Evolutionary conservation across 2,888 invertebrate species (phyloP).

Genomic region (Corythucha ciliata): DNA sequence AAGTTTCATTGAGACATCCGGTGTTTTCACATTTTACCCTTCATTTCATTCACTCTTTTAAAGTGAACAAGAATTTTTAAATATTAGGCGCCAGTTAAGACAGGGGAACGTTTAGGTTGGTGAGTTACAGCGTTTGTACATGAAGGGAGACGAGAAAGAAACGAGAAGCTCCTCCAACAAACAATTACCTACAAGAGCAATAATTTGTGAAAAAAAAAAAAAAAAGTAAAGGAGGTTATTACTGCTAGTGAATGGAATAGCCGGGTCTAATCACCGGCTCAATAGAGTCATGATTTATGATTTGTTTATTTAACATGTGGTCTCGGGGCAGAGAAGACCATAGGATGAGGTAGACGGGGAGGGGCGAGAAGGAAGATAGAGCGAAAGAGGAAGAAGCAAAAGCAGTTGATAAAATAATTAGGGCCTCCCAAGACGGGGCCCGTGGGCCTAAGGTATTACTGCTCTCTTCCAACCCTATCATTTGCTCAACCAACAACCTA

Average conservation of each 20-base stretch:
- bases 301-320: conserved; percentile 34
- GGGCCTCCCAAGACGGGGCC: conserved; percentile 33
- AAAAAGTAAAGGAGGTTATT: conserved; percentile 17
- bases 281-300: conserved; percentile 34
- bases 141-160: too few relatives aligned
- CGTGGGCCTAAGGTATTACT: conserved; percentile 18
- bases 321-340: conserved; percentile 12
- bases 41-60: too few relatives aligned
- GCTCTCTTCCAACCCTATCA: conserved; percentile 21
- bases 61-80: too few relatives aligned
- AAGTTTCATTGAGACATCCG: too few relatives aligned
- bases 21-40: too few relatives aligned
- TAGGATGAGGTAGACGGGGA: neutral
- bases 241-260: conserved; percentile 15
- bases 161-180: too few relatives aligned
- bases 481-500: conserved; percentile 27
- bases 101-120: too few relatives aligned
- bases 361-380: conserved; percentile 2
- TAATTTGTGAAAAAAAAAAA: too few relatives aligned
- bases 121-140: too few relatives aligned
- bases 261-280: conserved; percentile 28
- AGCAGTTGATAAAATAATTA: conserved; percentile 36
- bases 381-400: conserved; percentile 3
- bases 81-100: too few relatives aligned
- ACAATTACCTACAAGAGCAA: too few relatives aligned